Percentiles rank a stretch among this genome's conserved stretches.
These are phyloP conservation scores for Sardina pilchardus DNA, from an alignment of 2,113 vertebrate species.

Conservation along the genomic window DNA sequence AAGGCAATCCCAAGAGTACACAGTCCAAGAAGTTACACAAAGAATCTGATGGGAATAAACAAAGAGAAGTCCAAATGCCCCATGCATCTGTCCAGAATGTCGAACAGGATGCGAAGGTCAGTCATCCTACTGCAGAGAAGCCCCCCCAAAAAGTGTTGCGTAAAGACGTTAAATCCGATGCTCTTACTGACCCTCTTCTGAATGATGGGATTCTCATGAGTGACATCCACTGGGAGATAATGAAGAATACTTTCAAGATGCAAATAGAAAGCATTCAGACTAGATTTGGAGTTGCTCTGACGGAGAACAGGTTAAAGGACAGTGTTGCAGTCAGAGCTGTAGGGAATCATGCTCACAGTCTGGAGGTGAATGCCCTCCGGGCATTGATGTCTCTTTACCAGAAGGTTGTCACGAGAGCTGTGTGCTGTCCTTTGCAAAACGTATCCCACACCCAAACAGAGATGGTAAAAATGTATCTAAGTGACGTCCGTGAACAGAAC, in stretches of 20 bases:
- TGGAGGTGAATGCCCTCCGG: constrained; percentile 59
- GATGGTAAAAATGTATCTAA: background rate
- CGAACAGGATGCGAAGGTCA: too few species aligned
- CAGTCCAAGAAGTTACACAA: too few species aligned
- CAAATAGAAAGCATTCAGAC: constrained; percentile 28
- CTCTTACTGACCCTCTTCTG: constrained; percentile 25
- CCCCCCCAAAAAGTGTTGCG: too few species aligned
- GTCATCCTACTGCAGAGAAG: too few species aligned
- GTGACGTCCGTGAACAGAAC: background rate
- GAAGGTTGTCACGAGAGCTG: constrained; percentile 21
- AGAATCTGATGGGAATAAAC: too few species aligned
- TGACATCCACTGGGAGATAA: constrained; percentile 36
- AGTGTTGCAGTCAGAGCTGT: constrained; percentile 38
- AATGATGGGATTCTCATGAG: constrained; percentile 39
- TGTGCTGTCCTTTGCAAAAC: background rate
- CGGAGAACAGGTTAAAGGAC: fast-evolving
- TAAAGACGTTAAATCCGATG: too few species aligned
- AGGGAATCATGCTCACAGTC: background rate
- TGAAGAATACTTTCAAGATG: background rate
- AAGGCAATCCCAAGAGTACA: too few species aligned
- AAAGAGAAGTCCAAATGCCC: too few species aligned
- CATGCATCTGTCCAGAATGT: too few species aligned
- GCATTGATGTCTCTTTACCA: constrained; percentile 62
- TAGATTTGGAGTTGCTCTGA: constrained; percentile 58
- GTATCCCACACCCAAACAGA: background rate